phyloP scores from a whole-genome alignment of 2,113 vertebrate species.

The Symphodus melops region DNA sequence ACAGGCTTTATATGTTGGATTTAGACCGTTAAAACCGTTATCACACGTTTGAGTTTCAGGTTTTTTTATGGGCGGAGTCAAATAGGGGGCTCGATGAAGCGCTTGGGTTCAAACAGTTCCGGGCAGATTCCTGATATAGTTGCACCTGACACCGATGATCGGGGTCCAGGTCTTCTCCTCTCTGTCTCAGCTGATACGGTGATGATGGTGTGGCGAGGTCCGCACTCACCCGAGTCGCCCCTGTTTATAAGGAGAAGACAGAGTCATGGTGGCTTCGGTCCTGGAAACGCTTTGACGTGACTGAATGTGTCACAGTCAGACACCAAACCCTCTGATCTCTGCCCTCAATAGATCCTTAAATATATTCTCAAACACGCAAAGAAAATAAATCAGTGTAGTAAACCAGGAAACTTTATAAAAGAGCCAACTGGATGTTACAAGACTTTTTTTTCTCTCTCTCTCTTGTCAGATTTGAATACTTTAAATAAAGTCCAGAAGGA shows the following conservation, averaged over 20 bases:
- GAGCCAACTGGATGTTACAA: neutral
- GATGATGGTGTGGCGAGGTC: neutral
- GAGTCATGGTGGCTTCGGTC: constrained; percentile 10
- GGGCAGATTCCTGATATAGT: too few relatives aligned
- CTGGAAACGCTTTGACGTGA: neutral
- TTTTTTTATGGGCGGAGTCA: too few relatives aligned
- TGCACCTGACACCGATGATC: neutral
- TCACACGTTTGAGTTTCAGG: too few relatives aligned
- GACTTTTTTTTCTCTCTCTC: too few relatives aligned
- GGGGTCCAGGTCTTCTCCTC: neutral
- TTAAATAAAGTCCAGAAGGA: neutral
- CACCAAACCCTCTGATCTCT: too few relatives aligned
- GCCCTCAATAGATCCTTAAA: neutral
- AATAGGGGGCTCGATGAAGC: too few relatives aligned
- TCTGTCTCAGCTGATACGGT: neutral
- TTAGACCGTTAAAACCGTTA: too few relatives aligned
- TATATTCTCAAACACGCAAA: neutral
- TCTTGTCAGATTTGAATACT: neutral
- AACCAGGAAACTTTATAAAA: neutral
- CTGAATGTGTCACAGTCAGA: too few relatives aligned
- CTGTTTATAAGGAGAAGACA: constrained; percentile 7
- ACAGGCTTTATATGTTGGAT: too few relatives aligned
- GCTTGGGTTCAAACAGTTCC: too few relatives aligned
- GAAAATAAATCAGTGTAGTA: neutral
- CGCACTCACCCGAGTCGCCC: neutral